Percentiles rank a stretch among this genome's conserved stretches.
These are phyloP conservation scores for Ctenomys sociabilis DNA, from an alignment of 2,113 vertebrate species.

Conservation along the genomic window DNA sequence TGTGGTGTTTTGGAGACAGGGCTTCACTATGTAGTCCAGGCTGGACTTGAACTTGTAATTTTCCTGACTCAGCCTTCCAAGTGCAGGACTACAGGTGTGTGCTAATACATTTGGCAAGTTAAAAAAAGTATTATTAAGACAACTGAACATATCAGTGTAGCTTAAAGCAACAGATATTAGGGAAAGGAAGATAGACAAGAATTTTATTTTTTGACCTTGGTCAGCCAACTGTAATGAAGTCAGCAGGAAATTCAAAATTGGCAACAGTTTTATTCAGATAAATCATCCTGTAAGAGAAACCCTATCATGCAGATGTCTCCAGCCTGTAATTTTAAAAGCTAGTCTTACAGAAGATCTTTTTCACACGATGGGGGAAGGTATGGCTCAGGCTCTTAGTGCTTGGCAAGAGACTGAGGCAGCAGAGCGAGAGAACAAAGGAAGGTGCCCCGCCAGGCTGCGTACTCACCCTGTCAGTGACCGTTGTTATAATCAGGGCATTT, in stretches of 20 bases:
- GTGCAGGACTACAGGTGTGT: neutral
- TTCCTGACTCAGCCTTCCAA: neutral
- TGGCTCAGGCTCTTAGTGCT: neutral
- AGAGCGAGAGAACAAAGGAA: neutral
- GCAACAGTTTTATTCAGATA: conserved; percentile 5
- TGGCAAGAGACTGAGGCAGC: neutral
- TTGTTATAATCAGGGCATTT: conserved; percentile 94
- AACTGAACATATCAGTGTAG: neutral
- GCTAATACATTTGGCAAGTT: neutral
- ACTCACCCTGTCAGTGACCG: conserved; percentile 92
- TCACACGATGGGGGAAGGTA: neutral
- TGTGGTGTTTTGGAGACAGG: neutral
- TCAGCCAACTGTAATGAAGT: conserved; percentile 55
- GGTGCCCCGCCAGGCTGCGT: rapidly evolving
- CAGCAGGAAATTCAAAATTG: conserved; percentile 29
- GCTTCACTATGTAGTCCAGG: neutral
- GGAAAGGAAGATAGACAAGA: neutral
- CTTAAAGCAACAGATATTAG: neutral
- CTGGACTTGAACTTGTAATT: neutral
- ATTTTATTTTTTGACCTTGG: neutral
- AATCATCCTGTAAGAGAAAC: neutral
- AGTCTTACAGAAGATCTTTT: neutral
- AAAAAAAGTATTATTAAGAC: neutral
- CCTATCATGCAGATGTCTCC: neutral
- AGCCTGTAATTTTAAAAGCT: neutral